Conservation (phyloP, 2,797 vertebrate genomes). For the Chloroceryle inda region DNA sequence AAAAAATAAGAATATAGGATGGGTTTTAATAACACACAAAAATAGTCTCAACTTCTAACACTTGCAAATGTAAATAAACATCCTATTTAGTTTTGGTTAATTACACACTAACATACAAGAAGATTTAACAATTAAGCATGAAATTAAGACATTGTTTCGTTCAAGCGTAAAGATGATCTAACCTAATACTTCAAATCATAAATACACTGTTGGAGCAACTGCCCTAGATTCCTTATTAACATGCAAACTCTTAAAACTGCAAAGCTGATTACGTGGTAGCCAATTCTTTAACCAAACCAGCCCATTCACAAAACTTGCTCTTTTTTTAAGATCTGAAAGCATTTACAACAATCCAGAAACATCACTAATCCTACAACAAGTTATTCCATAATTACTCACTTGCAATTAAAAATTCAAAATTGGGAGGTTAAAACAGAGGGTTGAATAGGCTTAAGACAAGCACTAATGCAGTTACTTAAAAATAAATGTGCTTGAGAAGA, state of each 20-base stretch:
- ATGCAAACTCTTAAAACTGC: neutral
- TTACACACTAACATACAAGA: neutral
- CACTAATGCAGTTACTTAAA: neutral
- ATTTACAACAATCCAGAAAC: slow-evolving; percentile 4
- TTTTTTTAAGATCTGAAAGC: neutral
- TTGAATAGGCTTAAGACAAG: neutral
- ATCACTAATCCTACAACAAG: neutral
- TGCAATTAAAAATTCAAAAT: neutral
- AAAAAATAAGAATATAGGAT: neutral
- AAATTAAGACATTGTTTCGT: neutral
- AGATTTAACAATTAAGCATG: neutral
- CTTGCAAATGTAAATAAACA: neutral
- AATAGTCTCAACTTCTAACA: neutral
- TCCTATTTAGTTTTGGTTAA: too few species aligned
- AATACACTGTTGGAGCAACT: neutral
- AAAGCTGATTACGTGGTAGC: slow-evolving; percentile 2
- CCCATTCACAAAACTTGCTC: neutral
- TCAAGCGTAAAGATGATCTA: neutral
- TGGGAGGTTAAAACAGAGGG: neutral
- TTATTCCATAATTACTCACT: neutral
- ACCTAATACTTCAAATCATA: neutral
- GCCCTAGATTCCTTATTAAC: neutral
- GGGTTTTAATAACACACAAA: neutral
- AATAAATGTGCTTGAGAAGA: neutral
- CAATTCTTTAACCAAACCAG: slow-evolving; percentile 1